phyloP scores from a whole-genome alignment of 1,140 invertebrate species.

The Cydia splendana region DNA sequence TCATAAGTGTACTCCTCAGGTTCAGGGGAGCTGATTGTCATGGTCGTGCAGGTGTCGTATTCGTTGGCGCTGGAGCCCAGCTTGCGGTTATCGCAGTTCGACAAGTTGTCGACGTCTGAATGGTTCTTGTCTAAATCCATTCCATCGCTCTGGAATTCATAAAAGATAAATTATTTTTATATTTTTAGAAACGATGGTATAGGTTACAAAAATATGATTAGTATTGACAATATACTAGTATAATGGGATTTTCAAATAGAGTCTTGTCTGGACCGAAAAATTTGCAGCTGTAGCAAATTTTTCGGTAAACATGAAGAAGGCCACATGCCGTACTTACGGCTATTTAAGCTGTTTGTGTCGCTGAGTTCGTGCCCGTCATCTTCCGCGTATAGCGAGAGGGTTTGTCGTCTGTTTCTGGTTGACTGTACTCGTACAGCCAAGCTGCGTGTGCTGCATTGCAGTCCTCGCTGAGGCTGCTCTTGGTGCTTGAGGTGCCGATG shows the following conservation, averaged over 20 bases:
- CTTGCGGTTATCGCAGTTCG: conserved; percentile 75
- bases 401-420: no score
- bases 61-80: conserved; percentile 79
- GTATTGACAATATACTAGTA: not conserved
- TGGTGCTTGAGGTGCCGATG: conserved; percentile 88
- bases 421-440: conserved; percentile 82
- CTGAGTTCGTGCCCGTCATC: no score
- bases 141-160: conserved; percentile 82
- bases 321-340: no score
- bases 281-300: not conserved
- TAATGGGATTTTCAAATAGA: not conserved
- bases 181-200: not conserved
- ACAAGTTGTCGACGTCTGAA: conserved; percentile 81
- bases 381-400: no score
- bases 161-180: conserved; percentile 28
- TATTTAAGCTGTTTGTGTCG: no score
- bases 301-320: not conserved
- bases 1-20: conserved; percentile 92
- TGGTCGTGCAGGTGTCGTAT: conserved; percentile 82
- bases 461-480: conserved; percentile 86
- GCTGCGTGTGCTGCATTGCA: conserved; percentile 86
- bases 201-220: not conserved
- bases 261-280: not conserved
- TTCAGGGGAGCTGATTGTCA: conserved; percentile 82
- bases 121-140: conserved; percentile 84